phyloP scores from a whole-genome alignment of 2,888 invertebrate genomes.

The Dusona sp. region DNA sequence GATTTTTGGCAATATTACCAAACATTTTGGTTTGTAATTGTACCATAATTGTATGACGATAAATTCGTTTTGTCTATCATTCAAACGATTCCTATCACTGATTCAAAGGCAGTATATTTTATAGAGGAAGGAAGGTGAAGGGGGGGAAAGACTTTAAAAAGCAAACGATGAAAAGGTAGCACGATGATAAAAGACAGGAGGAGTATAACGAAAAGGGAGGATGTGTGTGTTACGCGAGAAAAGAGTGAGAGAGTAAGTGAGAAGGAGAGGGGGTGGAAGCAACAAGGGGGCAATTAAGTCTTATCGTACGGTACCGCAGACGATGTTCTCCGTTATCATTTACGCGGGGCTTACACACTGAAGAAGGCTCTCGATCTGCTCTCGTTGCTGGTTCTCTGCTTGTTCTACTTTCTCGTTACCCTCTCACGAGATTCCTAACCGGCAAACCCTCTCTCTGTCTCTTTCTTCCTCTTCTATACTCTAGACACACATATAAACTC shows the following conservation, averaged over 20 bases:
- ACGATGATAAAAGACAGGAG: slow-evolving; percentile 38
- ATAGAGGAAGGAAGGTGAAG: slow-evolving; percentile 7
- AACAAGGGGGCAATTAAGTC: slow-evolving; percentile 76
- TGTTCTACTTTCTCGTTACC: slow-evolving; percentile 40
- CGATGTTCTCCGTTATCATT: slow-evolving; percentile 78
- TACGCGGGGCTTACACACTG: slow-evolving; percentile 77
- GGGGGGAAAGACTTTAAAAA: slow-evolving; percentile 34
- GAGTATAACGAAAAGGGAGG: slow-evolving; percentile 10
- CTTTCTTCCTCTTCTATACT: slow-evolving; percentile 35
- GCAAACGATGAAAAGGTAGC: slow-evolving; percentile 30
- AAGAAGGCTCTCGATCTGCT: slow-evolving; percentile 55
- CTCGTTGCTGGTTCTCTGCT: slow-evolving; percentile 43
- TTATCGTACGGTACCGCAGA: slow-evolving; percentile 75
- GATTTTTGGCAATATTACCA: background rate
- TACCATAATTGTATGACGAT: background rate
- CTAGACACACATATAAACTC: background rate
- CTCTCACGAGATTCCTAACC: slow-evolving; percentile 50
- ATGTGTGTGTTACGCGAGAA: slow-evolving; percentile 40
- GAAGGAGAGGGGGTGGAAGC: slow-evolving; percentile 35
- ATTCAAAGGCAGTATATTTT: background rate
- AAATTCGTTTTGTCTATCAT: background rate
- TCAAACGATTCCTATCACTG: background rate
- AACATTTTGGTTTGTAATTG: background rate
- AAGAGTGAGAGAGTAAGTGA: slow-evolving; percentile 11
- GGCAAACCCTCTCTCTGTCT: slow-evolving; percentile 34